Percentiles rank a stretch among this genome's conserved stretches.
Evolutionary conservation across 92 coral and sea anemone species (phyloP).

Genomic region (Phenganax stokvisi): DNA sequence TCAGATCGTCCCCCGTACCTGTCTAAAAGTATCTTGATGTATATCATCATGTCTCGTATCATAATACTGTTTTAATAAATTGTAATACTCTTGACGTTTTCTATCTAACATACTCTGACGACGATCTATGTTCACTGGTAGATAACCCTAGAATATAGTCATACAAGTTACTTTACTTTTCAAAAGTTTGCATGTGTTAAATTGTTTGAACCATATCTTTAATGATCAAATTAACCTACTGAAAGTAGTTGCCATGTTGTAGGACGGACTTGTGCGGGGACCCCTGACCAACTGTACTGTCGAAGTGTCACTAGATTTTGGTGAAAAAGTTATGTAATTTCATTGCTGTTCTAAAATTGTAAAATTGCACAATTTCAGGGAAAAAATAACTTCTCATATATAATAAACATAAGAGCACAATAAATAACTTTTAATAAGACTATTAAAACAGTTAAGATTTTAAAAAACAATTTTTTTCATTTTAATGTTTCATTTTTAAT

Average conservation of each 20-base stretch:
- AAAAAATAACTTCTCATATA: too few species aligned
- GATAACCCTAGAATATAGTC: constrained; percentile 60
- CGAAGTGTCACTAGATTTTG: constrained; percentile 61
- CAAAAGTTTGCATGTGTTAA: too few species aligned
- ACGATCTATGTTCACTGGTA: constrained; percentile 95
- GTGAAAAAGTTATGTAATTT: background rate
- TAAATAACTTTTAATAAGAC: too few species aligned
- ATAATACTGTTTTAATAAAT: constrained; percentile 82
- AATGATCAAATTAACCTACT: constrained; percentile 49
- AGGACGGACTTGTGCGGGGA: constrained; percentile 92
- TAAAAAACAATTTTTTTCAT: too few species aligned
- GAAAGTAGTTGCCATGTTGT: constrained; percentile 94
- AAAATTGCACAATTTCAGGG: too few species aligned
- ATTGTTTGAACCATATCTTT: background rate
- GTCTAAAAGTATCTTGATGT: constrained; percentile 91
- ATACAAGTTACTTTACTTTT: background rate
- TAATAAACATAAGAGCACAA: too few species aligned
- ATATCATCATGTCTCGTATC: constrained; percentile 95
- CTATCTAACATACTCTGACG: constrained; percentile 88
- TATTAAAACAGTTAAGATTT: too few species aligned
- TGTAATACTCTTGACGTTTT: constrained; percentile 88
- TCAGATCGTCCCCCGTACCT: constrained; percentile 46
- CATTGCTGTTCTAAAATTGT: background rate
- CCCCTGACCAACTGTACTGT: constrained; percentile 96
- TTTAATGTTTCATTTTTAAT: too few species aligned